These are phyloP conservation scores for Ceryle rudis DNA, from an alignment of 2,797 vertebrate genomes.

Conservation along the genomic window DNA sequence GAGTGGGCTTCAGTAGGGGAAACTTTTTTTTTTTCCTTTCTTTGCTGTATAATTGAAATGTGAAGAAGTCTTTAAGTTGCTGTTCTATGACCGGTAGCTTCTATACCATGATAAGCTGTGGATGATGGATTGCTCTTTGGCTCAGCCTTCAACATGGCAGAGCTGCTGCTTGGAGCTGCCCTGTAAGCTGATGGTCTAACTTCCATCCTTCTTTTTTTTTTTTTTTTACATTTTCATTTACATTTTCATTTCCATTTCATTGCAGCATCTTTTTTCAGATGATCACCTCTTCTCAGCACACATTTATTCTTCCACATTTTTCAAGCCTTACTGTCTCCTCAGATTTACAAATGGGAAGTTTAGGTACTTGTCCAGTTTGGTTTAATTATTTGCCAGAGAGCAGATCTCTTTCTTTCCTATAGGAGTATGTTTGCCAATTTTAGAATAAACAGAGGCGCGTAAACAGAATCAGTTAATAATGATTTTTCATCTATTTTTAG, in stretches of 20 bases:
- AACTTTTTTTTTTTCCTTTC: not conserved
- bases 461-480: not conserved
- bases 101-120: rapidly evolving
- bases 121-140: not conserved
- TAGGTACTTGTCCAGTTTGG: not conserved
- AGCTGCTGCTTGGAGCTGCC: not conserved
- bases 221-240: not conserved
- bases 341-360: not conserved
- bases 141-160: not conserved
- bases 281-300: not conserved
- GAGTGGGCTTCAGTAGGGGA: not conserved
- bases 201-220: not conserved
- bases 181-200: not conserved
- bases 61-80: not conserved
- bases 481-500: not conserved
- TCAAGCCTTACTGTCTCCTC: not conserved
- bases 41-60: not conserved
- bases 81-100: not conserved
- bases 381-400: not conserved
- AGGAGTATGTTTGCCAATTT: not conserved
- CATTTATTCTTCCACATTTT: not conserved
- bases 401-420: not conserved
- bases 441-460: not conserved
- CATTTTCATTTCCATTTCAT: not conserved
- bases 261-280: not conserved